Evolutionary conservation across 2,797 vertebrate species (phyloP).

Genomic region (Melanotaenia maccullochi): DNA sequence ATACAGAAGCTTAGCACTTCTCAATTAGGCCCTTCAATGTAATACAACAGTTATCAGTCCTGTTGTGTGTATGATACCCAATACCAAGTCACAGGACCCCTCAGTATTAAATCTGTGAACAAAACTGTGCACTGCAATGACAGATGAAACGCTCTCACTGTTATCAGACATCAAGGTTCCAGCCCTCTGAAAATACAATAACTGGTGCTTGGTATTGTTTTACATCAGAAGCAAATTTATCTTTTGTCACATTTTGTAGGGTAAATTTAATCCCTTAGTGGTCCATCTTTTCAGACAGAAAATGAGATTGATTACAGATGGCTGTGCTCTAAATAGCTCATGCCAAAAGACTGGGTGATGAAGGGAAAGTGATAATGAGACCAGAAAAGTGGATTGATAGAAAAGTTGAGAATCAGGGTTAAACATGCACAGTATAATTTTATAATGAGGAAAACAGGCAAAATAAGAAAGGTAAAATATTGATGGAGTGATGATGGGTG

Average conservation of each 20-base stretch:
- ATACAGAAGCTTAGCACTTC: conserved; percentile 43
- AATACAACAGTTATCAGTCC: conserved; percentile 53
- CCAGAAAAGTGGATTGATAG: conserved; percentile 20
- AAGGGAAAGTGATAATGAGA: conserved; percentile 64
- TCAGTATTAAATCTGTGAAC: conserved; percentile 52
- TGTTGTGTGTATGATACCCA: conserved; percentile 62
- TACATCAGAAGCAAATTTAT: conserved; percentile 58
- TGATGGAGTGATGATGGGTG: neutral
- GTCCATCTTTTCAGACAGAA: conserved; percentile 54
- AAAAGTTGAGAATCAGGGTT: conserved; percentile 21
- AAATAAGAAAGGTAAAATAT: neutral
- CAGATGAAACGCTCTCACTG: conserved; percentile 57
- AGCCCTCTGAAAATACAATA: conserved; percentile 47
- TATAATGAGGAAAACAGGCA: neutral
- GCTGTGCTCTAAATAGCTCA: conserved; percentile 52
- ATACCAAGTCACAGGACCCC: conserved; percentile 58
- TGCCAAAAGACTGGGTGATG: conserved; percentile 38
- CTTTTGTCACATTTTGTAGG: conserved; percentile 41
- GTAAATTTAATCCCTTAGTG: conserved; percentile 49
- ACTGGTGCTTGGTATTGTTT: conserved; percentile 61
- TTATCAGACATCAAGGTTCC: conserved; percentile 64
- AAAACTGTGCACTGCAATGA: conserved; percentile 30
- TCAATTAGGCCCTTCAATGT: conserved; percentile 54
- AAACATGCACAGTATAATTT: neutral
- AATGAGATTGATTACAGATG: conserved; percentile 62